phyloP scores from a whole-genome alignment of 1,140 invertebrate species.

The Trissolcus basalis region DNA sequence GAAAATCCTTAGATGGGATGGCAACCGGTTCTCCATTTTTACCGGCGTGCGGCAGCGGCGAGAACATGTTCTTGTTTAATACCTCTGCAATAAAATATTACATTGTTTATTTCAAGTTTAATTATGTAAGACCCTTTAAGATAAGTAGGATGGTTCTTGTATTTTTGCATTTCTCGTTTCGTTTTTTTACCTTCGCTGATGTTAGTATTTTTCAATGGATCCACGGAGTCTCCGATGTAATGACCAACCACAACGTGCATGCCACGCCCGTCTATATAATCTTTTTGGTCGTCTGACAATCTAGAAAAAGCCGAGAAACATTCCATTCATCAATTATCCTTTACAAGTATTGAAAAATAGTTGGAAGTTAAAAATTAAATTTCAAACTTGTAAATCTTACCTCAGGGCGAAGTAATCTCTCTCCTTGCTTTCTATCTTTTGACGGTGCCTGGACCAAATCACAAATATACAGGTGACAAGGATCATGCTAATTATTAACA shows the following conservation, averaged over 20 bases:
- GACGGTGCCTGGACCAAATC: constrained; percentile 62
- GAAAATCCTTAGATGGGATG: constrained; percentile 84
- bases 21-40: constrained; percentile 88
- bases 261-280: constrained; percentile 84
- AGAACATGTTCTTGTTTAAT: constrained; percentile 88
- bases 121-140: constrained; percentile 5
- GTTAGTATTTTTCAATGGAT: constrained; percentile 78
- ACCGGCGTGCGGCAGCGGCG: constrained; percentile 84
- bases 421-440: constrained; percentile 40
- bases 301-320: constrained; percentile 60
- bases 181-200: constrained; percentile 82
- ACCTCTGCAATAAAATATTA: constrained; percentile 79
- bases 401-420: constrained; percentile 63
- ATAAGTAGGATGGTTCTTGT: too few relatives aligned
- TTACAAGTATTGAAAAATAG: too few relatives aligned
- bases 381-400: too few relatives aligned
- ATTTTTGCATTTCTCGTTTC: too few relatives aligned
- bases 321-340: constrained; percentile 1
- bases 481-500: constrained; percentile 46
- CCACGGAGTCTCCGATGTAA: constrained; percentile 84
- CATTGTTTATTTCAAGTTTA: constrained; percentile 10
- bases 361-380: background rate
- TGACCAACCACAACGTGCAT: constrained; percentile 88
- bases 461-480: constrained; percentile 59
- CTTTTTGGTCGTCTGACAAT: constrained; percentile 77